Percentiles rank a stretch among this genome's conserved stretches.
Evolutionary conservation across 2,113 vertebrate genomes (phyloP).

Genomic region (Gyps fulvus): DNA sequence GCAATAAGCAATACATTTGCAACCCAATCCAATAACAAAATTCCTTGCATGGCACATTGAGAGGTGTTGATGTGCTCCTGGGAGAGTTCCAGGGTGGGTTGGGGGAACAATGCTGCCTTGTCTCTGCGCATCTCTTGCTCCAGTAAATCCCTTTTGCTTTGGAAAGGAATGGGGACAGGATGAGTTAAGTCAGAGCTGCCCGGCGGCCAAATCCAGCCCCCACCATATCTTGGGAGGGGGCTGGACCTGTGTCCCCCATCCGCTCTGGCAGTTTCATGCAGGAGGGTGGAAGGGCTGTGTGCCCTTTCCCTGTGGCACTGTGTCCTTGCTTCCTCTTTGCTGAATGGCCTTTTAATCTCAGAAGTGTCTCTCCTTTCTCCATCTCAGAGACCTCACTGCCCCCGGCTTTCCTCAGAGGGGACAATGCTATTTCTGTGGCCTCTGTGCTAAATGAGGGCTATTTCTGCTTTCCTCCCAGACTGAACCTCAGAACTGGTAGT

Average conservation of each 20-base stretch:
- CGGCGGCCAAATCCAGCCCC: background rate
- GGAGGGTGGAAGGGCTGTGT: background rate
- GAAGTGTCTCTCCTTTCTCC: background rate
- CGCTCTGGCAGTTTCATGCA: accelerated
- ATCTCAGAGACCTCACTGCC: background rate
- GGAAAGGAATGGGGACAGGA: background rate
- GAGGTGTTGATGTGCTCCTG: background rate
- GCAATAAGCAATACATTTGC: background rate
- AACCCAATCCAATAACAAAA: background rate
- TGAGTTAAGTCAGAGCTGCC: background rate
- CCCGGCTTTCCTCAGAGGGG: background rate
- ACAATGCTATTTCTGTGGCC: background rate
- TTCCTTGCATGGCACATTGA: background rate
- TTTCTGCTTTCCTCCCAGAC: background rate
- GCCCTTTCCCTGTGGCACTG: background rate
- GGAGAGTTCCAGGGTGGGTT: background rate
- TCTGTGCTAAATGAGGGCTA: background rate
- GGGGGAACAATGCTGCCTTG: background rate
- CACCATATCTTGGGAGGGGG: accelerated
- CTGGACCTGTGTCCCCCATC: background rate
- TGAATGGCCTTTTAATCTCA: background rate
- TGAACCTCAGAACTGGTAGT: background rate
- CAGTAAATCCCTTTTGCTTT: background rate
- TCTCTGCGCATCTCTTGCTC: background rate
- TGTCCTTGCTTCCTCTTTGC: background rate